Base-by-base conservation (phyloP, 2,113 vertebrate genomes). In the Brachirus orientalis region DNA sequence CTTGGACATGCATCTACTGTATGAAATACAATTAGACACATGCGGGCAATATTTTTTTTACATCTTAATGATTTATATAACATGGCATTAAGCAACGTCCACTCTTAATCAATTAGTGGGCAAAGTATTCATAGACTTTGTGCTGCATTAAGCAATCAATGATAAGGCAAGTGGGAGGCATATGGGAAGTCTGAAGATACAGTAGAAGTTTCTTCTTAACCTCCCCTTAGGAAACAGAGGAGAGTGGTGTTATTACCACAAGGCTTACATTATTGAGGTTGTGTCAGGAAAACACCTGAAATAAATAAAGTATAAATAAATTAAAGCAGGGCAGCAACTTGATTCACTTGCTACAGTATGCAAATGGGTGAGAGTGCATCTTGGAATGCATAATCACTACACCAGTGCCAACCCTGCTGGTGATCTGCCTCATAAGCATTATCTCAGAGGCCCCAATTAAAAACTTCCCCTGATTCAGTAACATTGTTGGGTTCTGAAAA, bases 401-500 rank as follows among this genome's bases (percentile, higher is more conserved):
- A 11, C 14, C 37, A 41, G 35, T 38, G 58, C n/a, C 41, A 37
- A 7, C 11, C 56, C 56, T 74, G 71, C 77, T 69, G 78, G 45
- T 50, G 48, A 67, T 75, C 45, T 62, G 58, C 56, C 69, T 77
- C 50, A 59, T 79, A 61, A 73, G 74, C 18, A 10, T 69, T 72
- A 68, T 83, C 77, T 81, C 79, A 69, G 52, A 61, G 68, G 55
- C 37, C 43, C 83, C 80, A 88, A 88, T 88, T 90, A 84, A 88
- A 82, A 89, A 57, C 36, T 52, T 63, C n/a, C 22, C 54, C 58
- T 22, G 59, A 84, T 78, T 70, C 72, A 51, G 45, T 22, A 72
- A 82, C 69, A 53, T 43, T 64, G 43, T 63, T 48, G 44, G 61
- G 37, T 52, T 80, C 35, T 45, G 40, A 59, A 80, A 75, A 79